Evolutionary conservation across 2,888 invertebrate species (phyloP).

Genomic region (Priocnemis perturbator): DNA sequence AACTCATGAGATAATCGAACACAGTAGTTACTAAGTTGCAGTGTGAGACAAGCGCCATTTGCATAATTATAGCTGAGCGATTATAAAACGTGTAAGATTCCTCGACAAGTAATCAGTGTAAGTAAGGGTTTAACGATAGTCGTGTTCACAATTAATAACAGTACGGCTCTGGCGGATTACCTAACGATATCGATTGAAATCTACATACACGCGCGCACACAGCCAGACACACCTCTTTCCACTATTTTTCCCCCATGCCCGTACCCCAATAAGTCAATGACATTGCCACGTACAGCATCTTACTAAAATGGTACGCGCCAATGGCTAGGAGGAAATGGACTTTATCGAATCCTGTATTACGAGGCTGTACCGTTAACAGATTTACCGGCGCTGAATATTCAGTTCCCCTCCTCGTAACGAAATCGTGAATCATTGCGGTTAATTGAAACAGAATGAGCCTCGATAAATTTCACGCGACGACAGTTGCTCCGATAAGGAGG

Average conservation of each 20-base stretch:
- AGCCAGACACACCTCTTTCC: background rate
- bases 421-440: no score
- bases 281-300: constrained; percentile 17
- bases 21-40: constrained; percentile 16
- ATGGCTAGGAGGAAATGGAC: no score
- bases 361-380: no score
- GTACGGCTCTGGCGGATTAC: constrained; percentile 23
- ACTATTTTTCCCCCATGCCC: no score
- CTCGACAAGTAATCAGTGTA: constrained; percentile 34
- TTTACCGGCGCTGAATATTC: no score
- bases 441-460: no score
- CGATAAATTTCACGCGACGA: no score
- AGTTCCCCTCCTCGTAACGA: no score
- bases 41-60: constrained; percentile 34
- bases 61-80: constrained; percentile 47
- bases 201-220: background rate
- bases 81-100: constrained; percentile 33
- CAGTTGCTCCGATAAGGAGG: no score
- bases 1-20: background rate
- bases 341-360: no score
- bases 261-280: constrained; percentile 16
- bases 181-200: constrained; percentile 40
- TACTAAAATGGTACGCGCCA: constrained; percentile 16
- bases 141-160: constrained; percentile 37
- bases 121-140: constrained; percentile 40